Evolutionary conservation across 30 jellyfish, hydroid and myxozoan species (phyloP).

Genomic region (Cassiopea andromeda): DNA sequence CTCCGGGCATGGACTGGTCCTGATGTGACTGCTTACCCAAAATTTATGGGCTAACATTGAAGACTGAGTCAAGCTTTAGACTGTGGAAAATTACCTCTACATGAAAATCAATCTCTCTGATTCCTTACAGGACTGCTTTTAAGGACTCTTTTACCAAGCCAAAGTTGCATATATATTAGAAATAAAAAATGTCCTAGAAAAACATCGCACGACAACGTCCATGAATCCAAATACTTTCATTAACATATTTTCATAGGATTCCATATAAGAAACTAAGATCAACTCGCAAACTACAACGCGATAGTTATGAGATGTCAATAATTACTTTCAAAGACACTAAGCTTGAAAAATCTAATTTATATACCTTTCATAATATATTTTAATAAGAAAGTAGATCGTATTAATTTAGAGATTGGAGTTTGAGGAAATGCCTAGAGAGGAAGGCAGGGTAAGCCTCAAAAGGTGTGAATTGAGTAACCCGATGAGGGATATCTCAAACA

Average conservation of each 20-base stretch:
- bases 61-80: too few species aligned
- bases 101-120: too few species aligned
- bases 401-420: background rate
- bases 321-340: background rate
- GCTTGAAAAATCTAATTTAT: background rate
- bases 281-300: conserved; percentile 34
- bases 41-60: too few species aligned
- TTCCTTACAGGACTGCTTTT: too few species aligned
- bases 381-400: background rate
- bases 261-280: background rate
- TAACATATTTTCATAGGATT: background rate
- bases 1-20: too few species aligned
- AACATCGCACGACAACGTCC: background rate
- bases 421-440: background rate
- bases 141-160: too few species aligned
- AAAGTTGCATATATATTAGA: too few species aligned
- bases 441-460: background rate
- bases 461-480: background rate
- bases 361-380: background rate
- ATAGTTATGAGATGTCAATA: background rate
- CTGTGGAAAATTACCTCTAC: too few species aligned
- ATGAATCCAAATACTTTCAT: background rate
- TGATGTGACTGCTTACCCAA: too few species aligned
- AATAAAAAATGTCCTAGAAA: too few species aligned
- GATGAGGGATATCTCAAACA: background rate